A percentile compares a stretch with the other conserved stretches of the same genome.
Evolutionary conservation across 2,888 invertebrate species (phyloP).

Genomic region (Apeira syringaria): DNA sequence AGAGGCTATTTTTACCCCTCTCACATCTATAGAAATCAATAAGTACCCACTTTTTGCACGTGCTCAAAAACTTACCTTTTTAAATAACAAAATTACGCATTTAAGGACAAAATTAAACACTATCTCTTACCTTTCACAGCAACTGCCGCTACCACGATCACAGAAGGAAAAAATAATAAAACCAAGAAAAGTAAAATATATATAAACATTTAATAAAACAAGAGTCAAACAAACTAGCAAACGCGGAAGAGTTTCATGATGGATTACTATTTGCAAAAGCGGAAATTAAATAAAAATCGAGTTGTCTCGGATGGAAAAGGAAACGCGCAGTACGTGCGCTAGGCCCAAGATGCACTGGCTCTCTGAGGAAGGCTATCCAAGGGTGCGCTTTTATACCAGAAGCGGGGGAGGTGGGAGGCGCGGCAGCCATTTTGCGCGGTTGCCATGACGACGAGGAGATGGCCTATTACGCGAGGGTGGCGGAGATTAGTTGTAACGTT

Average conservation of each 20-base stretch:
- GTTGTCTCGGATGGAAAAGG: constrained; percentile 44
- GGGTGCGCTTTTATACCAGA: constrained; percentile 68
- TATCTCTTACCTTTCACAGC: constrained; percentile 56
- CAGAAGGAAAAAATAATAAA: constrained; percentile 40
- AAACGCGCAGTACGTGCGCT: constrained; percentile 51
- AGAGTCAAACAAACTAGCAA: constrained; percentile 27
- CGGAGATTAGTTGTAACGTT: constrained; percentile 76
- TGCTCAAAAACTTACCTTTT: constrained; percentile 32
- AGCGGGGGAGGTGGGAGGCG: constrained; percentile 50
- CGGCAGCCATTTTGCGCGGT: constrained; percentile 77
- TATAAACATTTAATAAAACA: constrained; percentile 21
- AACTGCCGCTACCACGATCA: constrained; percentile 45
- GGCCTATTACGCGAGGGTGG: constrained; percentile 82
- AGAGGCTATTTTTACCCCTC: constrained; percentile 44
- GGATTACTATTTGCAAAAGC: constrained; percentile 12
- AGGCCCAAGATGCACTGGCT: constrained; percentile 62
- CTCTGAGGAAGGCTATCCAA: constrained; percentile 56
- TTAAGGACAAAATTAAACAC: constrained; percentile 15
- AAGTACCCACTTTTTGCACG: constrained; percentile 37
- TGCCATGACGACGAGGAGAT: constrained; percentile 76
- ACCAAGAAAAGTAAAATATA: constrained; percentile 30
- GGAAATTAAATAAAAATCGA: constrained; percentile 42
- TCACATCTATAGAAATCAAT: constrained; percentile 49
- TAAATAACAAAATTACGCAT: neutral
- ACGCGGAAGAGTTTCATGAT: constrained; percentile 16